Evolutionary conservation across 92 coral and sea anemone genomes (phyloP), one percentile per base, ranked within the genome.

Genomic region (Blastomussa wellsi): DNA sequence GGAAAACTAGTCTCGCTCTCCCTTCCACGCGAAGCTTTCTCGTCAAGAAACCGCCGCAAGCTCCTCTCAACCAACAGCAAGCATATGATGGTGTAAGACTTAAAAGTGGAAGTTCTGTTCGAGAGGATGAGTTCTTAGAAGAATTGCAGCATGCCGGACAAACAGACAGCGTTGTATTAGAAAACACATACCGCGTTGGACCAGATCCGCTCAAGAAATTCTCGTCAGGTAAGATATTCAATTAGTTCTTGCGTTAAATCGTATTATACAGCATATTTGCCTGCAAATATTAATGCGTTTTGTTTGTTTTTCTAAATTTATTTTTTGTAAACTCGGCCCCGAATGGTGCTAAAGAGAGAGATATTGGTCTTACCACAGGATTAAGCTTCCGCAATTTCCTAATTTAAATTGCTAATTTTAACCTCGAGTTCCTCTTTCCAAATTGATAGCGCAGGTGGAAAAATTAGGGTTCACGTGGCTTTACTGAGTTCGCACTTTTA

Each of bases 161-260:
- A 31, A n/a, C 64, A 20, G 86, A 73, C 38, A 51, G 49, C 49
- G 49, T 33, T 37, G 55, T 52, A 0, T 68, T 84, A 17, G 92
- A 91, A 51, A 91, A 91, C 73, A 89, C 94, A 17, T 89, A 91
- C 65, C 86, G 80, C 22, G 70, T 91, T 2, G 86, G 38, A 17
- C 92, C 92, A 8, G 89, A 85, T 38, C 87, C 90, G 20, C 72
- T 11, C 42, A 86, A 82, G 62, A 89, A 78, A 88, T 91, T 91
- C 76, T 91, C 90, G 6, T 26, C 92, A 8, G 92, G 94, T 91
- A 82, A 33, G 90, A 51, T 31, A 5, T 6, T 32, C 0, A 10
- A 41, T 12, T 33, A 33, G 22, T 69, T 36, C 28, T 22, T 14
- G 52, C 20, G 20, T 36, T 29, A 1, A 44, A 28, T 26, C 60